A percentile compares a stretch with the other conserved stretches of the same genome.
Conservation (phyloP, 2,888 invertebrate species). For the Mantis religiosa region DNA sequence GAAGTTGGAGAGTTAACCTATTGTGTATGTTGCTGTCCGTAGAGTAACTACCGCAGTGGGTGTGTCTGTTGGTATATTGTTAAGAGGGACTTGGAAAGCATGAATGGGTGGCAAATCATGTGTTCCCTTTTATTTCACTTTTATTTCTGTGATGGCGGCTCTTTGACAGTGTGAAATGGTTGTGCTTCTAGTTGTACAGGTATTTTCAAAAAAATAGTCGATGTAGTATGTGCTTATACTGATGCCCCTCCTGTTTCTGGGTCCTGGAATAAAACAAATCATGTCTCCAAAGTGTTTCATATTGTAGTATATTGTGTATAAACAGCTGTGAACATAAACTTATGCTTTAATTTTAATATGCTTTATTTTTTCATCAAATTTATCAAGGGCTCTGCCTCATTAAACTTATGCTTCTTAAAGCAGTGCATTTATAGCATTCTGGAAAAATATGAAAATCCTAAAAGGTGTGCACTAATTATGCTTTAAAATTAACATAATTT, state of each 20-base stretch:
- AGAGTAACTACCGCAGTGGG: background rate
- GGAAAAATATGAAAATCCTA: background rate
- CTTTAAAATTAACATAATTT: background rate
- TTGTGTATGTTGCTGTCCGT: conserved; percentile 13
- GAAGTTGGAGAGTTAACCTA: conserved; percentile 20
- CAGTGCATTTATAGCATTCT: background rate
- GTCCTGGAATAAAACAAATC: background rate
- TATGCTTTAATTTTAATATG: background rate
- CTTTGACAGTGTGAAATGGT: background rate
- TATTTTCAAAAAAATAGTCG: background rate
- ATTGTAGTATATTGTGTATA: background rate
- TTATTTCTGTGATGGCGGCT: background rate
- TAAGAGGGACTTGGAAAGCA: background rate
- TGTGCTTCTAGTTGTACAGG: background rate
- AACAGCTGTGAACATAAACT: background rate
- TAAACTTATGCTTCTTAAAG: background rate
- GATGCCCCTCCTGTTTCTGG: background rate
- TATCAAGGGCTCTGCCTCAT: background rate
- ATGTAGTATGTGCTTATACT: background rate
- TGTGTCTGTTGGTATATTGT: conserved; percentile 7
- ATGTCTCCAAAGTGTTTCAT: background rate
- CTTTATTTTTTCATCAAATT: background rate
- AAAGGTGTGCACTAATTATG: background rate
- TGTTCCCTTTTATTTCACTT: background rate
- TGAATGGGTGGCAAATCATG: background rate